Evolutionary conservation across 2,888 invertebrate genomes (phyloP).

Genomic region (Seladonia tumulorum): DNA sequence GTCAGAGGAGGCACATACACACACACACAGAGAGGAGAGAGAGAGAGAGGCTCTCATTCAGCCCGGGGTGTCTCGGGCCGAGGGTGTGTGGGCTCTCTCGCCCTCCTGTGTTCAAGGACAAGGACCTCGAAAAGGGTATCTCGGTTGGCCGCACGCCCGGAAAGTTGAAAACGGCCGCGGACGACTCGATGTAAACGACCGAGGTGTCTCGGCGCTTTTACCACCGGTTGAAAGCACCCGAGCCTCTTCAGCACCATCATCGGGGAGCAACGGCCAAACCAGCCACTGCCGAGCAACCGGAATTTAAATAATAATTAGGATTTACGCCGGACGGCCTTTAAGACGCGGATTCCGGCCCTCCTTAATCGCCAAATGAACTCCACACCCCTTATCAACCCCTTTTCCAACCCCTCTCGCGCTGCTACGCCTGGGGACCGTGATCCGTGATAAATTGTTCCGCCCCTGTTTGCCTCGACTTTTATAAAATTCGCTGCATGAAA

Average conservation of each 20-base stretch:
- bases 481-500: not conserved
- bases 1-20: constrained; percentile 46
- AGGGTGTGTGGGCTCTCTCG: constrained; percentile 47
- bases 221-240: constrained; percentile 34
- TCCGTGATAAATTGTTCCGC: not conserved
- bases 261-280: constrained; percentile 18
- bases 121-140: constrained; percentile 64
- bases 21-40: not conserved
- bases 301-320: constrained; percentile 68
- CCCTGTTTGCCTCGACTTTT: not conserved
- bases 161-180: constrained; percentile 65
- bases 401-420: not conserved
- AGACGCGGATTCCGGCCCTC: not conserved
- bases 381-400: constrained; percentile 1
- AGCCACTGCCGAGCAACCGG: constrained; percentile 17
- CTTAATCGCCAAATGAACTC: constrained; percentile 17
- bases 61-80: constrained; percentile 52
- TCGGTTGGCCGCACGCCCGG: constrained; percentile 71
- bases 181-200: constrained; percentile 59
- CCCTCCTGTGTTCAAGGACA: constrained; percentile 52
- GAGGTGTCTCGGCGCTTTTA: constrained; percentile 59
- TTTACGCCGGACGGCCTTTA: constrained; percentile 37
- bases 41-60: constrained; percentile 43
- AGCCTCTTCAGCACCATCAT: constrained; percentile 16
- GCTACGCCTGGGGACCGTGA: not conserved